A percentile compares a stretch with the other conserved stretches of the same genome.
phyloP scores from a whole-genome alignment of 2,888 invertebrate genomes.

The Cephalotes varians region DNA sequence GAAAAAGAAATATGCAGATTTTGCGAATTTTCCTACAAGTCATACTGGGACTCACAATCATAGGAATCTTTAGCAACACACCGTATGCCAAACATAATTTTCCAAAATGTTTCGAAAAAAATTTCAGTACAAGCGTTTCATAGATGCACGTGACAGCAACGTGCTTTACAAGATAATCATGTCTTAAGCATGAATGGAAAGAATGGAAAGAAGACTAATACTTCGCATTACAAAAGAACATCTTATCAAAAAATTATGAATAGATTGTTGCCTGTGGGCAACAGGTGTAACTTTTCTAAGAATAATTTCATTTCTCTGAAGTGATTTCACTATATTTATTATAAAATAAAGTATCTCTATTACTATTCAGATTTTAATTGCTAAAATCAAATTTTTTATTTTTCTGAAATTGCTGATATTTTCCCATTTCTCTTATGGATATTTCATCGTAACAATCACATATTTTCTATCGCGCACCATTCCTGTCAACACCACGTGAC shows the following conservation, averaged over 20 bases:
- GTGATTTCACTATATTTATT: not conserved
- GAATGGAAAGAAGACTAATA: not conserved
- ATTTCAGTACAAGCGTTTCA: not conserved
- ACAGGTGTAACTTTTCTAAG: not conserved
- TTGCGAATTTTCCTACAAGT: slow-evolving; percentile 21
- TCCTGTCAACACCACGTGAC: not conserved
- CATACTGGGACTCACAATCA: not conserved
- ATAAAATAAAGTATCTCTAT: not conserved
- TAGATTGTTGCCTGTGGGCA: not conserved
- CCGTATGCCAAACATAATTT: too few species aligned
- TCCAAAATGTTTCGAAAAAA: not conserved
- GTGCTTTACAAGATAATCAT: not conserved
- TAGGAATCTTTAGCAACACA: not conserved
- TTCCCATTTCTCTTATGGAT: not conserved
- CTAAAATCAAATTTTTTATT: not conserved
- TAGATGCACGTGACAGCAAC: not conserved
- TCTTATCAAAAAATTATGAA: not conserved
- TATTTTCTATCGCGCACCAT: slow-evolving; percentile 19
- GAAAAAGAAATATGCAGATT: slow-evolving; percentile 16
- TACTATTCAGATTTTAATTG: not conserved
- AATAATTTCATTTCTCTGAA: not conserved
- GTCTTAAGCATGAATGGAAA: not conserved
- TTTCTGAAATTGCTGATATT: too few species aligned
- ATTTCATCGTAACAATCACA: not conserved
- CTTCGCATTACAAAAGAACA: not conserved